phyloP scores from a whole-genome alignment of 2,888 invertebrate species.

The Dicranocentrus wangi region DNA sequence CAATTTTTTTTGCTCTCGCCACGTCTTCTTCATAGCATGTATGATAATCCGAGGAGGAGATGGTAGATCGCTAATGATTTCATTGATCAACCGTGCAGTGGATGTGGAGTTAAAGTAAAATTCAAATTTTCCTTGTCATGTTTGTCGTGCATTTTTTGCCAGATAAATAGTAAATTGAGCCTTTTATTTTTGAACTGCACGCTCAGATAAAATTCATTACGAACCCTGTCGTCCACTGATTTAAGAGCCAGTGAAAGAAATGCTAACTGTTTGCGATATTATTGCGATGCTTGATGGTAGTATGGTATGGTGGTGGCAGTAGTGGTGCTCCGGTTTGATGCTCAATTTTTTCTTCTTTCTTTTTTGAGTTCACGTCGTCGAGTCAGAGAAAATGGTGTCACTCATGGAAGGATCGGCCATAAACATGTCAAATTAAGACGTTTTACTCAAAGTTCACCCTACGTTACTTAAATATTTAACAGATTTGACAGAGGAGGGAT shows the following conservation, averaged over 20 bases:
- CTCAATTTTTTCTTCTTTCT: too few relatives aligned
- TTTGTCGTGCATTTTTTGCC: conserved; percentile 37
- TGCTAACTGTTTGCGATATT: too few relatives aligned
- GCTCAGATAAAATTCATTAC: conserved; percentile 24
- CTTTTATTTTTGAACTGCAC: conserved; percentile 31
- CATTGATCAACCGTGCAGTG: conserved; percentile 29
- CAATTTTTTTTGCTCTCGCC: conserved; percentile 2
- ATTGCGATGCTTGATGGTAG: too few relatives aligned
- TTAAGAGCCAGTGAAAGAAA: too few relatives aligned
- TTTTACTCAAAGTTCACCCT: conserved; percentile 54
- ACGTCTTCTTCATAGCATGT: not conserved
- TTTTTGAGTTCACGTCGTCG: conserved; percentile 19
- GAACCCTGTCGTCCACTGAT: conserved; percentile 2
- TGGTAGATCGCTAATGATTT: conserved; percentile 51
- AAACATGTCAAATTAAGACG: conserved; percentile 66
- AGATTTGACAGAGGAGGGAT: conserved; percentile 58
- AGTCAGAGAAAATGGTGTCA: conserved; percentile 56
- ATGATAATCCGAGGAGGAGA: not conserved
- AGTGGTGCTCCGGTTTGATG: too few relatives aligned
- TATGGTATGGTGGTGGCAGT: too few relatives aligned
- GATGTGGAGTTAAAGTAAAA: conserved; percentile 14
- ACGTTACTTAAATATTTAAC: conserved; percentile 58
- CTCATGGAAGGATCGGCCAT: conserved; percentile 62
- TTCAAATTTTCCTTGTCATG: conserved; percentile 52
- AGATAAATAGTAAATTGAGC: conserved; percentile 35